Percentiles rank a stretch among this genome's conserved stretches.
Evolutionary conservation across 2,888 invertebrate species (phyloP).

Genomic region (Aphodius sticticus): DNA sequence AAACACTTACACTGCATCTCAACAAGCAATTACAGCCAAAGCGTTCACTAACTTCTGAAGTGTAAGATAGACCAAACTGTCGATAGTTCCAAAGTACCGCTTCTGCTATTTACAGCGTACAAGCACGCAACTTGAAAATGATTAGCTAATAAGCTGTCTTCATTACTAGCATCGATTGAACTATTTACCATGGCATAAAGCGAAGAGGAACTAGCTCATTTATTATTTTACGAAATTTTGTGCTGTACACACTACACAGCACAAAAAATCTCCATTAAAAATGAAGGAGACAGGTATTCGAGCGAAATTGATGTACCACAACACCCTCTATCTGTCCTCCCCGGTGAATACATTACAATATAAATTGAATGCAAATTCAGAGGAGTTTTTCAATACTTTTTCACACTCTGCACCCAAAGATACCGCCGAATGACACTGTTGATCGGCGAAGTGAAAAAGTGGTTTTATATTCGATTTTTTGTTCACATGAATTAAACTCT

Average conservation of each 20-base stretch:
- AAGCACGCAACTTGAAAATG: neutral
- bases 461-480: conserved; percentile 4
- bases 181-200: neutral
- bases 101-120: neutral
- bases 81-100: neutral
- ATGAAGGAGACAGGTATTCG: neutral
- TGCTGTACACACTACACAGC: neutral
- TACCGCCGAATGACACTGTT: neutral
- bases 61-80: neutral
- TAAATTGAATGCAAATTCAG: neutral
- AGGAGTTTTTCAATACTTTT: neutral
- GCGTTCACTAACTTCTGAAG: neutral
- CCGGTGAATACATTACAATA: neutral
- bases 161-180: neutral
- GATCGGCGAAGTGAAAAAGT: neutral
- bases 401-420: neutral
- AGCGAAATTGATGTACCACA: neutral
- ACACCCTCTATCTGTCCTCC: neutral
- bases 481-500: neutral
- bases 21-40: neutral
- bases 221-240: neutral
- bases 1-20: too few species aligned
- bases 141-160: neutral
- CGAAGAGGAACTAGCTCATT: neutral
- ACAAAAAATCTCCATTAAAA: neutral